Conservation (phyloP, 1,140 invertebrate genomes). For the Hypothenemus hampei region DNA sequence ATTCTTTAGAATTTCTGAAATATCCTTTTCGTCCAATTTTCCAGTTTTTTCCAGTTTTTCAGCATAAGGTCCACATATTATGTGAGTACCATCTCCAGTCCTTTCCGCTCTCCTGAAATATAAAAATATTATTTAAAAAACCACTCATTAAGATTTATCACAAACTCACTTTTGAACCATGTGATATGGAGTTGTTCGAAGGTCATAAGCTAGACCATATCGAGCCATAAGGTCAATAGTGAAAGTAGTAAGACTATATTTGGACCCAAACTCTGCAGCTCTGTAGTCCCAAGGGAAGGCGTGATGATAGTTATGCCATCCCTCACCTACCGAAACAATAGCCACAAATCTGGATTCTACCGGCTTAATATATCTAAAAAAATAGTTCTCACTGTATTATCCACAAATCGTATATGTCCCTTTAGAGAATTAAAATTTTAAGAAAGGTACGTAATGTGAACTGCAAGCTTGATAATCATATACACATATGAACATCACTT, state of each 20-base stretch:
- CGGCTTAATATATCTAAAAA: conserved; percentile 53
- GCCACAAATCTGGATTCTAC: conserved; percentile 58
- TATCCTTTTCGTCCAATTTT: conserved; percentile 15
- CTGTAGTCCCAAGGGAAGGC: conserved; percentile 71
- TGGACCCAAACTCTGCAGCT: conserved; percentile 57
- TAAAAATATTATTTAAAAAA: background rate
- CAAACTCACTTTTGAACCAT: conserved; percentile 47
- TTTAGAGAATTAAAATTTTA: no score
- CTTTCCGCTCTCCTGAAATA: conserved; percentile 17
- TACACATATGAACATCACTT: no score
- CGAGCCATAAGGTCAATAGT: conserved; percentile 53
- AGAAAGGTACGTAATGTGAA: no score
- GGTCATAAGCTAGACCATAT: conserved; percentile 60
- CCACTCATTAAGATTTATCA: background rate
- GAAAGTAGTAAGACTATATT: conserved; percentile 48
- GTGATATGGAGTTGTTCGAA: conserved; percentile 53
- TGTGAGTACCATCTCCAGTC: conserved; percentile 25
- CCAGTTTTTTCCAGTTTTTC: conserved; percentile 14
- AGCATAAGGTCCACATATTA: conserved; percentile 11
- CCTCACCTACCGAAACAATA: conserved; percentile 55
- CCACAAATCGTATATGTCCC: no score
- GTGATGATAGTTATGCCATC: conserved; percentile 77
- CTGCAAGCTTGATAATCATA: no score
- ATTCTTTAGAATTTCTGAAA: conserved; percentile 15
- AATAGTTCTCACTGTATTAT: background rate